A percentile compares a stretch with the other conserved stretches of the same genome.
Evolutionary conservation across 2,888 invertebrate species (phyloP).

Genomic region (Tetranychus truncatus): DNA sequence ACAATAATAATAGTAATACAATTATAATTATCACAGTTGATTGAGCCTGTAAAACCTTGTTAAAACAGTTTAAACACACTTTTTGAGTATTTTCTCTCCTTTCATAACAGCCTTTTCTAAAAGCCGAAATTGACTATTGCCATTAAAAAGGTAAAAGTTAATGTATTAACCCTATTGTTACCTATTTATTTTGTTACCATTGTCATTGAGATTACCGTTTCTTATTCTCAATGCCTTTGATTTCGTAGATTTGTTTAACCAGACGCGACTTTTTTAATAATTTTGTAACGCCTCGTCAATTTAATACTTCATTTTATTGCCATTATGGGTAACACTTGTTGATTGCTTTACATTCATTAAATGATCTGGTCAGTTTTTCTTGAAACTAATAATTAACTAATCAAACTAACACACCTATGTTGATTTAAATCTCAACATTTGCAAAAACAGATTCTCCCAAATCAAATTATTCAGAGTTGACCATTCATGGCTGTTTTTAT

Average conservation of each 20-base stretch:
- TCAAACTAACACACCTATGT: too few species aligned
- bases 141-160: background rate
- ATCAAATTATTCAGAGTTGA: too few species aligned
- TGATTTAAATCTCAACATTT: too few species aligned
- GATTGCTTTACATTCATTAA: too few species aligned
- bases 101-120: too few species aligned
- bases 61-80: background rate
- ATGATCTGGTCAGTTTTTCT: too few species aligned
- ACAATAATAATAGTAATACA: background rate
- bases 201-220: background rate
- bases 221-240: background rate
- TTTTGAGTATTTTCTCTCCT: background rate
- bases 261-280: background rate
- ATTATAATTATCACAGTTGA: background rate
- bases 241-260: background rate
- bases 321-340: too few species aligned
- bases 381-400: too few species aligned
- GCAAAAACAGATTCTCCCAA: too few species aligned
- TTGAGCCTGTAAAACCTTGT: background rate
- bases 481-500: too few species aligned
- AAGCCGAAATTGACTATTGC: too few species aligned
- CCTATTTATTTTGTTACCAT: background rate
- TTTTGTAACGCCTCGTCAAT: background rate
- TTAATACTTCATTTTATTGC: background rate
- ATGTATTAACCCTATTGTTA: background rate